Evolutionary conservation across 1,140 invertebrate genomes (phyloP).

Genomic region (Zaprionus africanus): DNA sequence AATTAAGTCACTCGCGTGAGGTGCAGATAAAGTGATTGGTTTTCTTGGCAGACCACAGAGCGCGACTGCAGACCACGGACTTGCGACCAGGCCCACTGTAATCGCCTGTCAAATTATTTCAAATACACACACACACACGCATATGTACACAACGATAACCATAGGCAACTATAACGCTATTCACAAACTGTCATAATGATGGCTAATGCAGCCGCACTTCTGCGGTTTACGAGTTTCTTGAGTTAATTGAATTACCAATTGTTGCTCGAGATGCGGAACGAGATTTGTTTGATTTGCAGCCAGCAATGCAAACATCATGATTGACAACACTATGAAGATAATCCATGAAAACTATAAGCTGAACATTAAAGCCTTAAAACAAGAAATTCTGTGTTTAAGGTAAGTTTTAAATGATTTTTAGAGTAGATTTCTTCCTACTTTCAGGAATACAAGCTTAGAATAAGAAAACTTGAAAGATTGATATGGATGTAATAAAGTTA

Average conservation of each 20-base stretch:
- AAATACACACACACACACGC: not conserved
- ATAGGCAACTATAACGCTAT: not conserved
- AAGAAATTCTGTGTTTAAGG: not conserved
- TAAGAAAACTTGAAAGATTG: too few relatives aligned
- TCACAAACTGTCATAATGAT: conserved; percentile 10
- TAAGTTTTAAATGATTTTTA: not conserved
- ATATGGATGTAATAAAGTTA: too few relatives aligned
- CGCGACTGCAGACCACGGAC: conserved; percentile 22
- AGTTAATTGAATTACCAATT: conserved; percentile 30
- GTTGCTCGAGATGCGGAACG: conserved; percentile 6
- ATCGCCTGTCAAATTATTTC: conserved; percentile 31
- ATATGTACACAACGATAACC: not conserved
- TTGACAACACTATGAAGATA: not conserved
- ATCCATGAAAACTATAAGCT: not conserved
- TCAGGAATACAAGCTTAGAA: too few relatives aligned
- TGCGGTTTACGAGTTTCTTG: not conserved
- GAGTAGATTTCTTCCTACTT: not conserved
- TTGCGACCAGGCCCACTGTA: conserved; percentile 24
- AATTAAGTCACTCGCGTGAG: conserved; percentile 46
- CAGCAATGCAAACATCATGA: not conserved
- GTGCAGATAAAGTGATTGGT: conserved; percentile 40
- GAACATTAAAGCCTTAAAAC: not conserved
- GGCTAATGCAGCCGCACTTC: conserved; percentile 5
- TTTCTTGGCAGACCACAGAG: conserved; percentile 37
- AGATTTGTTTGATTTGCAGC: conserved; percentile 22